Evolutionary conservation across 2,888 invertebrate genomes (phyloP).

Genomic region (Melitaea athalia): DNA sequence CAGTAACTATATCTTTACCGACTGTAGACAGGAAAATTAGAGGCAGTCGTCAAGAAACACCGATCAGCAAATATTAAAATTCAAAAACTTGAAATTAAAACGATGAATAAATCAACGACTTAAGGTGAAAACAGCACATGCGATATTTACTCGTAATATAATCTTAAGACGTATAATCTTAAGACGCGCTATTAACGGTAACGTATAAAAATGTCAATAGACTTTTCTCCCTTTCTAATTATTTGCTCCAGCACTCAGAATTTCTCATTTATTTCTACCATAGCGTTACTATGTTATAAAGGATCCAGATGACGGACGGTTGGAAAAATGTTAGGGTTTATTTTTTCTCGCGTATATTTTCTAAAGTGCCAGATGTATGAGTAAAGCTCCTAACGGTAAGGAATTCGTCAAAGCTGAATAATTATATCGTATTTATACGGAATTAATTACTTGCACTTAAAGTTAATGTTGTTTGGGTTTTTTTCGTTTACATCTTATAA

Average conservation of each 20-base stretch:
- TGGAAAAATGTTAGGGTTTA: not conserved
- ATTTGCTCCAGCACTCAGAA: slow-evolving; percentile 22
- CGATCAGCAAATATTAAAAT: not conserved
- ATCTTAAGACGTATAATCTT: too few species aligned
- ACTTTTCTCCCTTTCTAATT: slow-evolving; percentile 24
- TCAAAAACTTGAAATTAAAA: not conserved
- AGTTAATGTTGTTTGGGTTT: too few species aligned
- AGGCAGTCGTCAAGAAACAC: too few species aligned
- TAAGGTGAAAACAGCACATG: not conserved
- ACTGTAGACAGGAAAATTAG: too few species aligned
- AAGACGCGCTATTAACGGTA: slow-evolving; percentile 18
- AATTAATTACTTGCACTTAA: too few species aligned
- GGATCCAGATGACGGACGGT: not conserved
- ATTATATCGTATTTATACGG: not conserved
- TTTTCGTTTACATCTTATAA: too few species aligned
- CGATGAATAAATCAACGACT: not conserved
- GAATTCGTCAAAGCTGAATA: not conserved
- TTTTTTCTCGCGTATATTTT: not conserved
- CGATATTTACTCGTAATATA: slow-evolving; percentile 1
- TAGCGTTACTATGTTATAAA: slow-evolving; percentile 5
- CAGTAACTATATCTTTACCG: too few species aligned
- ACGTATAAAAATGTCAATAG: slow-evolving; percentile 18
- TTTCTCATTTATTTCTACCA: slow-evolving; percentile 23
- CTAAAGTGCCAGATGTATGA: not conserved
- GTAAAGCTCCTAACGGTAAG: not conserved